phyloP scores from a whole-genome alignment of 2,113 vertebrate species.

The Dasyurus viverrinus region DNA sequence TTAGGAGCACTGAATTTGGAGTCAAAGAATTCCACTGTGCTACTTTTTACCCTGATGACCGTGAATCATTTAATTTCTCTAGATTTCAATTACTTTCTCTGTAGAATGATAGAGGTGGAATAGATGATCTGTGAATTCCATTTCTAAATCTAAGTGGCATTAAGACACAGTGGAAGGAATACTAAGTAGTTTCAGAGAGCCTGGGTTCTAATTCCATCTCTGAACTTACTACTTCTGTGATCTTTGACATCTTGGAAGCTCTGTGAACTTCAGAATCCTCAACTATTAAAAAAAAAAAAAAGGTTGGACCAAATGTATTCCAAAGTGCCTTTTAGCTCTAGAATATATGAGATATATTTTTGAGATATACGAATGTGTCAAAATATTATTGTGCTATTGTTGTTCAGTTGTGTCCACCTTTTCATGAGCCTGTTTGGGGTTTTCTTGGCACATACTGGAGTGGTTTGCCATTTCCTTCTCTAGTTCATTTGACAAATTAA shows the following conservation, averaged over 20 bases:
- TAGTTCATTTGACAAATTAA: not conserved
- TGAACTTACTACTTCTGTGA: not conserved
- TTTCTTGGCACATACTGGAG: not conserved
- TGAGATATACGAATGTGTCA: not conserved
- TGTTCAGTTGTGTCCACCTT: not conserved
- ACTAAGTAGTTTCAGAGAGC: not conserved
- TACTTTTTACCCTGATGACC: not conserved
- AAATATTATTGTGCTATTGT: not conserved
- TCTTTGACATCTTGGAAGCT: not conserved
- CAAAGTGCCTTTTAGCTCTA: not conserved
- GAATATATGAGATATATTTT: not conserved
- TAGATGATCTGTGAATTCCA: not conserved
- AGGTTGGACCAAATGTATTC: not conserved
- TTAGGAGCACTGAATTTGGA: not conserved
- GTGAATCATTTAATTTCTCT: not conserved
- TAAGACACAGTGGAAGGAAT: not conserved
- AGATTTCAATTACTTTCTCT: not conserved
- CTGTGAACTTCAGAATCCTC: not conserved
- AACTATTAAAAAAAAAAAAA: not conserved
- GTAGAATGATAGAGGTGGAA: not conserved
- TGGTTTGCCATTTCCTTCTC: not conserved
- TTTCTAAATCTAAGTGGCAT: not conserved
- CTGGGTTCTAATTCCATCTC: not conserved
- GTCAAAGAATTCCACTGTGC: not conserved
- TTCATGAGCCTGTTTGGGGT: not conserved